These are phyloP conservation scores for Malaclemys terrapin DNA, from an alignment of 2,113 vertebrate species.

Conservation along the genomic window DNA sequence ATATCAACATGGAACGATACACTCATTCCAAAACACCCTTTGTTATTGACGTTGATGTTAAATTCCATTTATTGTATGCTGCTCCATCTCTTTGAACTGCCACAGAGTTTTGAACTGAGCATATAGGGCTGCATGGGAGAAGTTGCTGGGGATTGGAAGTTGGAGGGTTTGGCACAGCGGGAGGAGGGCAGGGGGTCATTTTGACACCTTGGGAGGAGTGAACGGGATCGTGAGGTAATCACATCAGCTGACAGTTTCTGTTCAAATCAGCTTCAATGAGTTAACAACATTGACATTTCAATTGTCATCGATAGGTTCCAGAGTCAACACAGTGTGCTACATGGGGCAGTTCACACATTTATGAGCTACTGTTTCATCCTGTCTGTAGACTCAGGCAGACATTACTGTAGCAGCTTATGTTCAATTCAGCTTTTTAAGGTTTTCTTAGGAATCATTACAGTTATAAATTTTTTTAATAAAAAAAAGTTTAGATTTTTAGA, in stretches of 20 bases:
- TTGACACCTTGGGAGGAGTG: constrained; percentile 28
- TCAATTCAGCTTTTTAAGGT: not conserved
- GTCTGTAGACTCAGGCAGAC: constrained; percentile 24
- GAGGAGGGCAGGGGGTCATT: constrained; percentile 7
- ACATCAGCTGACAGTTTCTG: constrained; percentile 47
- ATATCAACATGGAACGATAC: constrained; percentile 39
- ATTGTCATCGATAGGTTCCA: constrained; percentile 46
- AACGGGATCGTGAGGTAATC: constrained; percentile 51
- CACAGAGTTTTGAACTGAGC: constrained; percentile 6
- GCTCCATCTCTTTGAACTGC: not conserved
- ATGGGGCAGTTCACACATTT: not conserved
- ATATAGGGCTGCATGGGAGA: not conserved
- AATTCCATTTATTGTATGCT: constrained; percentile 24
- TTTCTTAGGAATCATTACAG: not conserved
- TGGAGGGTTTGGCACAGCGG: not conserved
- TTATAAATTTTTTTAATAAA: not conserved
- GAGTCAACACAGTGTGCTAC: constrained; percentile 4
- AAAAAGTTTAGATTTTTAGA: not conserved
- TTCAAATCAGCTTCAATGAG: constrained; percentile 54
- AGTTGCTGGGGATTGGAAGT: not conserved
- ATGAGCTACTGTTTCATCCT: constrained; percentile 16
- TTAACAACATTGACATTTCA: constrained; percentile 33
- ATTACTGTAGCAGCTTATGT: rapidly evolving
- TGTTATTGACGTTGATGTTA: constrained; percentile 39
- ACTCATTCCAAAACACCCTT: constrained; percentile 42